Evolutionary conservation across 1,140 invertebrate genomes (phyloP).

Genomic region (Drosophila erecta): DNA sequence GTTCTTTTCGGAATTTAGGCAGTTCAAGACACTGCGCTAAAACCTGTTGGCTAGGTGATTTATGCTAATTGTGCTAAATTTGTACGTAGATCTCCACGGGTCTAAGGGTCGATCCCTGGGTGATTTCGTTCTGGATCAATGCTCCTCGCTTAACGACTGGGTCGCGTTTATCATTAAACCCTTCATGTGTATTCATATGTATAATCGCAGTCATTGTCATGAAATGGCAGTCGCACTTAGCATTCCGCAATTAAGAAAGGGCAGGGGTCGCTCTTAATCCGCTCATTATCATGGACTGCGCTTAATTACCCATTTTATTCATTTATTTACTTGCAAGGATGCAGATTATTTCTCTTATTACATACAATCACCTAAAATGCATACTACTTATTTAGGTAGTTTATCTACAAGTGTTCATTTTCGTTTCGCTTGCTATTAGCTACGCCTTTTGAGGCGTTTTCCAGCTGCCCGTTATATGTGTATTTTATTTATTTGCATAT

Average conservation of each 20-base stretch:
- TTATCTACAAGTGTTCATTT: no score
- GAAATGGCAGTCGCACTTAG: slow-evolving; percentile 43
- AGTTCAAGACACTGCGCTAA: slow-evolving; percentile 6
- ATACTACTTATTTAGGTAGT: slow-evolving; percentile 4
- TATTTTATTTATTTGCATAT: slow-evolving; percentile 16
- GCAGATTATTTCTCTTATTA: neutral
- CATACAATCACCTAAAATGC: neutral
- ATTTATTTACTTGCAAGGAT: slow-evolving; percentile 8
- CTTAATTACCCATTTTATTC: slow-evolving; percentile 18
- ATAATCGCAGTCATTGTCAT: slow-evolving; percentile 51
- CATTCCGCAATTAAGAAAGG: slow-evolving; percentile 32
- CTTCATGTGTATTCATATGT: slow-evolving; percentile 45
- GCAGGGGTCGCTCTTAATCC: slow-evolving; percentile 2
- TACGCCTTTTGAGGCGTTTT: neutral
- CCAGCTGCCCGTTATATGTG: slow-evolving; percentile 17
- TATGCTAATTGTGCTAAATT: slow-evolving; percentile 35
- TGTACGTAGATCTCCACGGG: slow-evolving; percentile 2
- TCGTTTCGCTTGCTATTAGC: no score
- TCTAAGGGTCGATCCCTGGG: slow-evolving; percentile 13
- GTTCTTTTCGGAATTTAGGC: slow-evolving; percentile 3
- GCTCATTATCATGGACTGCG: slow-evolving; percentile 3
- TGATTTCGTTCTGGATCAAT: slow-evolving; percentile 34
- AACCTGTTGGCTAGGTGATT: slow-evolving; percentile 41
- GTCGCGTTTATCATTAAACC: slow-evolving; percentile 9
- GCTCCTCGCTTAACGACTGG: slow-evolving; percentile 11